Base-by-base conservation (phyloP, 2,888 invertebrate species). In the Panorpa germanica region DNA sequence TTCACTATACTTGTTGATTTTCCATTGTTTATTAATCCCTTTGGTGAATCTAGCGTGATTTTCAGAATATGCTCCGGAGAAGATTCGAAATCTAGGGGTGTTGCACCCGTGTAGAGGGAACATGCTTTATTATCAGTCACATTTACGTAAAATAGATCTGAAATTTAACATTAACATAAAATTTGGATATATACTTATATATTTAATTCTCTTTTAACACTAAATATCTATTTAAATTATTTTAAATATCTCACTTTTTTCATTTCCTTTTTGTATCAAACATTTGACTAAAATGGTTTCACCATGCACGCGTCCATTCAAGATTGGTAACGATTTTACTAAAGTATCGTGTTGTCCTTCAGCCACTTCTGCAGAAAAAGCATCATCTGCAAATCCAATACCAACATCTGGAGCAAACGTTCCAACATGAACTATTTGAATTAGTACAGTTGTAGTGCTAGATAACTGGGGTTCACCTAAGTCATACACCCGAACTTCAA, bases 401-500 rank as follows among this genome's bases (percentile, higher is more conserved):
- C 82, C 82, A 5, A 74, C 70, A 59, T 78, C 67, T 4, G 69
- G 66, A 2, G 65, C 53, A 2, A 58, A 55, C 3, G 53, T 54
- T n/a, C n/a, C n/a, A n/a, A n/a, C n/a, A n/a, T n/a, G n/a, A n/a
- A n/a, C n/a, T n/a, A n/a, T n/a, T n/a, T n/a, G n/a, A n/a, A n/a
- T n/a, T n/a, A n/a, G n/a, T n/a, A n/a, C n/a, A n/a, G n/a, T n/a
- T n/a, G n/a, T n/a, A n/a, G n/a, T n/a, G n/a, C n/a, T n/a, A 2
- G 78, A 78, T 42, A 86, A 59, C 42, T 78, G 75, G 0, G 82
- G 88, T 24, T 80, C 82, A 2, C 82, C 88, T 47, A 82, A 65
- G 45, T 90, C 88, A 44, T 76, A 80, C 0, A 83, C 86, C 43
- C 77, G 65, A 0, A 90, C 73, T 42, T 85, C 82, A 37, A 86